phyloP scores from a whole-genome alignment of 2,113 vertebrate genomes.

The Daphoenositta chrysoptera region DNA sequence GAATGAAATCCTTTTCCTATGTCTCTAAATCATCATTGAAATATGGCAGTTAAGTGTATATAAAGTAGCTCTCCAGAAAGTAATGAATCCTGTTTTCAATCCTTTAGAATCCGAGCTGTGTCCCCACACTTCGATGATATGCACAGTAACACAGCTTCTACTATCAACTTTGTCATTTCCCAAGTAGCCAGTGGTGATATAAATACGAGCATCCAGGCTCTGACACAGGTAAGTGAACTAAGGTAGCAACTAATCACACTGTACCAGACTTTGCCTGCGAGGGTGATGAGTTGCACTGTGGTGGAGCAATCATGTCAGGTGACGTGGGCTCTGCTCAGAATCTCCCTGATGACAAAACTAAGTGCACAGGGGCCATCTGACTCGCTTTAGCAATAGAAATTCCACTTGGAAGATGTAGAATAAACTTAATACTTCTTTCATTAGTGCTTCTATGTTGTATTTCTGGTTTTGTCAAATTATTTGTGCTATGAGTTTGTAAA shows the following conservation, averaged over 20 bases:
- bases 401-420: background rate
- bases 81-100: conserved; percentile 12
- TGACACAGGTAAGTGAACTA: conserved; percentile 85
- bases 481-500: background rate
- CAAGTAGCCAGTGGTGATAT: conserved; percentile 97
- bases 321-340: conserved; percentile 65
- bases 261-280: conserved; percentile 50
- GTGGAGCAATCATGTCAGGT: conserved; percentile 61
- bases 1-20: background rate
- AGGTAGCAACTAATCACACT: background rate
- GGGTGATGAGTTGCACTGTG: conserved; percentile 79
- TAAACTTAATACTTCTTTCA: background rate
- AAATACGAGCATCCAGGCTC: conserved; percentile 92
- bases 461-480: background rate
- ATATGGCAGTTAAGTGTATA: background rate
- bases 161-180: conserved; percentile 98
- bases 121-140: conserved; percentile 96
- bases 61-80: background rate
- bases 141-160: conserved; percentile 95
- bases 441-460: background rate
- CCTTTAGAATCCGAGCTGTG: conserved; percentile 83
- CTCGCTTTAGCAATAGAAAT: conserved; percentile 51
- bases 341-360: conserved; percentile 72
- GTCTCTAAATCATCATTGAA: background rate
- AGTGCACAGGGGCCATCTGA: conserved; percentile 85